Evolutionary conservation across 1,140 invertebrate genomes (phyloP).

Genomic region (Drepana arcuata): DNA sequence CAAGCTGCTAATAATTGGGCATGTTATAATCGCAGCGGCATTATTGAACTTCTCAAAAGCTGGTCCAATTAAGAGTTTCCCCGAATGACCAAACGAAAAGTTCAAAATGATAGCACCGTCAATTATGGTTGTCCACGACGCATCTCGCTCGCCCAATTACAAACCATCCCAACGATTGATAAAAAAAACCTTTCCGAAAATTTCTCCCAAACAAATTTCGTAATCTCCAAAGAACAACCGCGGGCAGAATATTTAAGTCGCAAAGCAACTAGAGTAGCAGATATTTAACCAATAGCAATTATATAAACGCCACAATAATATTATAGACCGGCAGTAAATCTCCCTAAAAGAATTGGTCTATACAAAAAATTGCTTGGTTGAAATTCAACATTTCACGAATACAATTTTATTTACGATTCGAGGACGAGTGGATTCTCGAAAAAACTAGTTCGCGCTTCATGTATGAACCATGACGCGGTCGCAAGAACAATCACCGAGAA

Average conservation of each 20-base stretch:
- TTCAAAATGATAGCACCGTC: constrained; percentile 63
- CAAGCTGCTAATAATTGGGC: constrained; percentile 62
- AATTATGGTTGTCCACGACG: constrained; percentile 47
- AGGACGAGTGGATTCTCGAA: constrained; percentile 31
- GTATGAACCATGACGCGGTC: constrained; percentile 68
- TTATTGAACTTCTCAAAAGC: constrained; percentile 62
- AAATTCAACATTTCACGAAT: constrained; percentile 44
- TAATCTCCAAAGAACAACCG: constrained; percentile 41
- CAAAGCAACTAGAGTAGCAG: too few species aligned
- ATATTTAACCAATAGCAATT: too few species aligned
- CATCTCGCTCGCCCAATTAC: constrained; percentile 52
- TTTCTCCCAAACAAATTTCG: constrained; percentile 60
- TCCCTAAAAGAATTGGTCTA: too few species aligned
- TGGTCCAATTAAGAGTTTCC: constrained; percentile 69
- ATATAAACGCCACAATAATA: too few species aligned
- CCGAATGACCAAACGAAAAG: constrained; percentile 57
- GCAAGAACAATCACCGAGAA: constrained; percentile 65
- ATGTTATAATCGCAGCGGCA: constrained; percentile 59
- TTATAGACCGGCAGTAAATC: too few species aligned
- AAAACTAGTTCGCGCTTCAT: constrained; percentile 67
- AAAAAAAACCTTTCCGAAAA: constrained; percentile 62
- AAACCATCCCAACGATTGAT: constrained; percentile 54
- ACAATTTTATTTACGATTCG: constrained; percentile 40
- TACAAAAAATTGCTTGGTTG: constrained; percentile 23
- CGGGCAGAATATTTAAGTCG: constrained; percentile 34